phyloP scores from a whole-genome alignment of 2,888 invertebrate species.

The Erynnis tages region DNA sequence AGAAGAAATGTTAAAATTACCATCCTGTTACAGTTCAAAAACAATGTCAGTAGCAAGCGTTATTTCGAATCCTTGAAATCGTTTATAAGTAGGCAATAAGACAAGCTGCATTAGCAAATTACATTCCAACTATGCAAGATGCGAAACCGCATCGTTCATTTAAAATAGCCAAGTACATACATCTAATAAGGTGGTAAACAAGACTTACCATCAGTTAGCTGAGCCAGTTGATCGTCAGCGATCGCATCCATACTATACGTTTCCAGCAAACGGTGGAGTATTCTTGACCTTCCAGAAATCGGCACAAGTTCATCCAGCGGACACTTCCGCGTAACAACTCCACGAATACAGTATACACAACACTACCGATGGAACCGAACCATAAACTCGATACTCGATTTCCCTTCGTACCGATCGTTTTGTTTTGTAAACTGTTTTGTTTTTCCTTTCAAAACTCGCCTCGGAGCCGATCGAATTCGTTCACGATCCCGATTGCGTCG shows the following conservation, averaged over 20 bases:
- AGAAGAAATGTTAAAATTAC: not conserved
- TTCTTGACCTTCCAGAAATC: slow-evolving; percentile 56
- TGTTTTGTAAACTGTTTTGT: slow-evolving; percentile 46
- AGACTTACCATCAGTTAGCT: slow-evolving; percentile 40
- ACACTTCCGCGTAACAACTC: slow-evolving; percentile 37
- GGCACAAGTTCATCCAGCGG: slow-evolving; percentile 47
- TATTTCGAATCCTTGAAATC: not conserved
- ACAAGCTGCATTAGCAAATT: not conserved
- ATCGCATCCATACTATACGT: slow-evolving; percentile 29
- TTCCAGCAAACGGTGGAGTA: slow-evolving; percentile 30
- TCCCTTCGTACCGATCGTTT: slow-evolving; percentile 19
- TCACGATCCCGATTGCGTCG: slow-evolving; percentile 31
- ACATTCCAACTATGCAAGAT: too few species aligned
- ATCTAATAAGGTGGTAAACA: not conserved
- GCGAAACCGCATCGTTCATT: too few species aligned
- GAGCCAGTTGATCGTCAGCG: slow-evolving; percentile 3
- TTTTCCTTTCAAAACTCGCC: slow-evolving; percentile 49
- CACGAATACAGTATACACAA: slow-evolving; percentile 19
- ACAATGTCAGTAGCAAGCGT: not conserved
- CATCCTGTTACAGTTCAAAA: not conserved
- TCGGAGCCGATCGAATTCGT: slow-evolving; percentile 34
- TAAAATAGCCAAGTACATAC: not conserved
- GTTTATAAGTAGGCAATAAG: not conserved
- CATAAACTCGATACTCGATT: slow-evolving; percentile 39
- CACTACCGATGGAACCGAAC: slow-evolving; percentile 23